Percentiles rank a stretch among this genome's conserved stretches.
Evolutionary conservation across 2,888 invertebrate genomes (phyloP).

Genomic region (Pristionchus entomophagus): DNA sequence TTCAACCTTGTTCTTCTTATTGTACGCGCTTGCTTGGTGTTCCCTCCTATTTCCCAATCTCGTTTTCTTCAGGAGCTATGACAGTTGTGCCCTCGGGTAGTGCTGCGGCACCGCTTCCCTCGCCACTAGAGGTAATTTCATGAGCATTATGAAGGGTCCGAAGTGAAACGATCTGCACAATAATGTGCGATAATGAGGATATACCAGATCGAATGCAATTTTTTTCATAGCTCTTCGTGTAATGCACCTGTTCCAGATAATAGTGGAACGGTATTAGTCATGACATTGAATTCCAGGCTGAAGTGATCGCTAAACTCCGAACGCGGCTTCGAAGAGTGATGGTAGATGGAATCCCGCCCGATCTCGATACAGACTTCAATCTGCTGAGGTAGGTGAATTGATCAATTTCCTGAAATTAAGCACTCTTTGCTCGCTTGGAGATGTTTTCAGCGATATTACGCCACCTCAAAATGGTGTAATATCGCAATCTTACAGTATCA

Average conservation of each 20-base stretch:
- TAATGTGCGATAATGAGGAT: background rate
- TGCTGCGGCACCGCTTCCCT: background rate
- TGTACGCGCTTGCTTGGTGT: too few relatives aligned
- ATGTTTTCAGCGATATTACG: background rate
- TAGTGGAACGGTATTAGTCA: too few relatives aligned
- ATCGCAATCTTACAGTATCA: too few relatives aligned
- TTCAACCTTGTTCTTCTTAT: too few relatives aligned
- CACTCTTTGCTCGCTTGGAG: too few relatives aligned
- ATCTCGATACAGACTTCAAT: slow-evolving; percentile 66
- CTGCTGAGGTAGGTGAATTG: slow-evolving; percentile 47
- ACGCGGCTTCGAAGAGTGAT: slow-evolving; percentile 9
- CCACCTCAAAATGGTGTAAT: too few relatives aligned
- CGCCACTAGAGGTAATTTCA: background rate
- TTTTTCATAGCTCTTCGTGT: too few relatives aligned
- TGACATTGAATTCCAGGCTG: background rate
- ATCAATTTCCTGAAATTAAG: too few relatives aligned
- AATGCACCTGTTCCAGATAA: too few relatives aligned
- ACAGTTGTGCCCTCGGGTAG: background rate
- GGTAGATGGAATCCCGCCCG: slow-evolving; percentile 59
- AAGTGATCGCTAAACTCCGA: slow-evolving; percentile 34
- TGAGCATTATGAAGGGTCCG: too few relatives aligned
- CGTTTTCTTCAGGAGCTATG: background rate
- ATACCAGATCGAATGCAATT: background rate
- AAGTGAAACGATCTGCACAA: too few relatives aligned
- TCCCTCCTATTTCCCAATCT: too few relatives aligned